phyloP scores from a whole-genome alignment of 2,113 vertebrate genomes.

The Sebastes schlegelii region DNA sequence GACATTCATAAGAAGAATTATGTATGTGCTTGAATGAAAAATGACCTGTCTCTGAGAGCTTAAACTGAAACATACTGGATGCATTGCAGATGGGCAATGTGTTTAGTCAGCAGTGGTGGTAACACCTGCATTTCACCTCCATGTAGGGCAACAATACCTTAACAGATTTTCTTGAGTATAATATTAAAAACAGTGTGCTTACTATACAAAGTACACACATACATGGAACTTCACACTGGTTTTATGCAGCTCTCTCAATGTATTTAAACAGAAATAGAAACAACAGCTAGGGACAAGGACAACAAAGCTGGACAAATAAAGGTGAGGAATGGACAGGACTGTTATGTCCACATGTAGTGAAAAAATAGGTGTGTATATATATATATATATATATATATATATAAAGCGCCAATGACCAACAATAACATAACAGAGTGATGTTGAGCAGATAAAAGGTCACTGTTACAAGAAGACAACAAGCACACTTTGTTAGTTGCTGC shows the following conservation, averaged over 20 bases:
- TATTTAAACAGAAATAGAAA: too few species aligned
- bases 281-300: too few species aligned
- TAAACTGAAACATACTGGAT: neutral
- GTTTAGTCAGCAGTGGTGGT: neutral
- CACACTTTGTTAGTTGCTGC: neutral
- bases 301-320: too few species aligned
- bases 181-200: neutral
- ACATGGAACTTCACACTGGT: too few species aligned
- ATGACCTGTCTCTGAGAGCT: neutral
- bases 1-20: neutral
- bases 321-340: too few species aligned
- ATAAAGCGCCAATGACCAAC: too few species aligned
- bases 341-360: too few species aligned
- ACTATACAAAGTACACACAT: neutral
- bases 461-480: constrained; percentile 1
- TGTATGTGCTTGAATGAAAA: neutral
- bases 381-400: too few species aligned
- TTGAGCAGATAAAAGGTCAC: neutral
- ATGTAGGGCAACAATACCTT: neutral
- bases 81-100: constrained; percentile 3
- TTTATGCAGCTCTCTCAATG: too few species aligned
- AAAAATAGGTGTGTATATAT: too few species aligned
- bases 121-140: constrained; percentile 1
- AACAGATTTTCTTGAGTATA: neutral
- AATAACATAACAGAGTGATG: too few species aligned